These are phyloP conservation scores for Scomberomorus guttatus DNA, from an alignment of 2,797 vertebrate genomes.

Conservation along the genomic window DNA sequence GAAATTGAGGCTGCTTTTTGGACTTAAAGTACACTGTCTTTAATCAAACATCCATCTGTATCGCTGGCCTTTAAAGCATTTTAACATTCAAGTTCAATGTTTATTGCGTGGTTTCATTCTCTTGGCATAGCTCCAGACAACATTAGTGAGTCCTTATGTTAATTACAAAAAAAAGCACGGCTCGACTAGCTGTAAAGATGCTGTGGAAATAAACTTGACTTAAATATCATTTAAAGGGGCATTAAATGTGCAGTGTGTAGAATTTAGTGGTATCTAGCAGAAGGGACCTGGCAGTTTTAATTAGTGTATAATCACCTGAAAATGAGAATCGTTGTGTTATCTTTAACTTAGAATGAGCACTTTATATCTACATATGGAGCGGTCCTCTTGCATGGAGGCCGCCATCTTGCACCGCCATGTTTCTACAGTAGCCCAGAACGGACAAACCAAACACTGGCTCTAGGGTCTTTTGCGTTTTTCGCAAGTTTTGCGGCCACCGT, in stretches of 20 bases:
- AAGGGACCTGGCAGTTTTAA: too few species aligned
- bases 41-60: conserved; percentile 30
- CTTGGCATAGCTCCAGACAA: not conserved
- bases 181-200: not conserved
- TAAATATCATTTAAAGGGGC: conserved; percentile 25
- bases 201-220: not conserved
- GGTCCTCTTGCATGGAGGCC: too few species aligned
- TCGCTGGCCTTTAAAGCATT: not conserved
- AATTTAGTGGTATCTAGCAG: too few species aligned
- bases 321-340: too few species aligned
- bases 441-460: too few species aligned
- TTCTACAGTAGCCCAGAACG: too few species aligned
- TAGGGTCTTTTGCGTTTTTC: too few species aligned
- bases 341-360: too few species aligned
- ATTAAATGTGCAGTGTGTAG: not conserved
- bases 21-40: not conserved
- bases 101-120: conserved; percentile 1
- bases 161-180: not conserved
- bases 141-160: conserved; percentile 1
- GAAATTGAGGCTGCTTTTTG: not conserved
- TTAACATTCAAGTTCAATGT: conserved; percentile 5
- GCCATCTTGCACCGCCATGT: too few species aligned
- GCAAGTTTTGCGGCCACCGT: too few species aligned
- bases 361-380: too few species aligned
- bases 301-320: too few species aligned